These are phyloP conservation scores for Smithornis capensis DNA, from an alignment of 2,113 vertebrate genomes.

Conservation along the genomic window DNA sequence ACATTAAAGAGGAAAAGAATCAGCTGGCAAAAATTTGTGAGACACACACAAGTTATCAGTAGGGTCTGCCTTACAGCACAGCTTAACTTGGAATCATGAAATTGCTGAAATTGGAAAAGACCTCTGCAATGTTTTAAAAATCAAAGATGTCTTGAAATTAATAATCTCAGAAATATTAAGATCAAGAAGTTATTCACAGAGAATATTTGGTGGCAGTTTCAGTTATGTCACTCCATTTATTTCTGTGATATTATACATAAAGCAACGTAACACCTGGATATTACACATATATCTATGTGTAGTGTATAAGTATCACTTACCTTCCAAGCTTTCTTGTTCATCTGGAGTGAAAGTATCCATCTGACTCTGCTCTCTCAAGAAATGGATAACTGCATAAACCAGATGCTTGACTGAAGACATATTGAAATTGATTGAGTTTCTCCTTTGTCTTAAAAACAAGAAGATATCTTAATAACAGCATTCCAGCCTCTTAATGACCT, in stretches of 20 bases:
- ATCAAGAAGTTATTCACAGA: neutral
- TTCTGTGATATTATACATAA: neutral
- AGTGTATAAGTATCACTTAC: conserved; percentile 62
- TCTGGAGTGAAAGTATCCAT: conserved; percentile 89
- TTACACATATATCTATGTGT: neutral
- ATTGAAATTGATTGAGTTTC: conserved; percentile 52
- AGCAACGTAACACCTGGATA: neutral
- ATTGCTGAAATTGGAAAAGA: neutral
- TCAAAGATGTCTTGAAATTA: neutral
- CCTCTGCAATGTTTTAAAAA: neutral
- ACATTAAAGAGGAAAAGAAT: neutral
- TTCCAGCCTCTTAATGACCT: neutral
- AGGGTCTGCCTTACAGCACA: neutral
- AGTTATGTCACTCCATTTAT: neutral
- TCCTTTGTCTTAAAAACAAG: conserved; percentile 54
- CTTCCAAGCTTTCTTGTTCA: conserved; percentile 98
- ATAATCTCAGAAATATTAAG: neutral
- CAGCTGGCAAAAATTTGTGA: neutral
- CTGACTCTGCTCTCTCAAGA: conserved; percentile 93
- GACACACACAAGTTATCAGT: neutral
- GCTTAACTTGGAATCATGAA: neutral
- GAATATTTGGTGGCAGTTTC: neutral
- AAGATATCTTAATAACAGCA: neutral
- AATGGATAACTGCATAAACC: conserved; percentile 94
- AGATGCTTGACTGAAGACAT: conserved; percentile 95